phyloP scores from a whole-genome alignment of 2,113 vertebrate species.

The Furnarius figulus region DNA sequence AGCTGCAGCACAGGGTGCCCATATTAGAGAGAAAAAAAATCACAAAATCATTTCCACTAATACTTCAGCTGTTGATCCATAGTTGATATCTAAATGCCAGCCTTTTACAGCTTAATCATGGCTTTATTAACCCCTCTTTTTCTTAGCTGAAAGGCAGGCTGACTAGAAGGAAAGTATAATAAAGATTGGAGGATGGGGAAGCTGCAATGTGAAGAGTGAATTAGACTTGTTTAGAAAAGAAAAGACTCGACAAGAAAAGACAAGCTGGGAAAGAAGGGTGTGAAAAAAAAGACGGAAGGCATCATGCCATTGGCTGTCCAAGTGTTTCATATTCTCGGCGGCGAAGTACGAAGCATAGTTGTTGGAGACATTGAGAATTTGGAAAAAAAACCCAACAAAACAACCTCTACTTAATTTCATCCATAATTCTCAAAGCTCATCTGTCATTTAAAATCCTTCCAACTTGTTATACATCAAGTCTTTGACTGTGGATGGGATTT shows the following conservation, averaged over 20 bases:
- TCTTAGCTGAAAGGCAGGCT: conserved; percentile 14
- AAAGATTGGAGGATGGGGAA: conserved; percentile 30
- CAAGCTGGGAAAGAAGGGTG: conserved; percentile 70
- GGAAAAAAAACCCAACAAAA: neutral
- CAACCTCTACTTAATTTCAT: neutral
- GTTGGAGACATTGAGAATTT: conserved; percentile 10
- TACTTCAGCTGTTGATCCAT: conserved; percentile 35
- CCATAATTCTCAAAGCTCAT: conserved; percentile 24
- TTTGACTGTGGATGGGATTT: neutral
- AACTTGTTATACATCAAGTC: neutral
- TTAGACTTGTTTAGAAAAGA: conserved; percentile 40
- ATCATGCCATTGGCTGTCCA: neutral
- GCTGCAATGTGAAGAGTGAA: conserved; percentile 20
- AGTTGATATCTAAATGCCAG: conserved; percentile 56
- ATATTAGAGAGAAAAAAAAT: neutral
- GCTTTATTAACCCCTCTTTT: conserved; percentile 61
- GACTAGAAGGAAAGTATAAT: conserved; percentile 10
- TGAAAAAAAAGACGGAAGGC: conserved; percentile 51
- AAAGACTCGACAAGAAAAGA: conserved; percentile 58
- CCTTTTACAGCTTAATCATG: conserved; percentile 59
- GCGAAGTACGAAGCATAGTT: neutral
- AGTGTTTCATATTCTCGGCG: conserved; percentile 40
- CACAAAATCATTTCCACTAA: conserved; percentile 3
- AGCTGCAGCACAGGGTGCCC: neutral
- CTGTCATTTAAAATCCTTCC: conserved; percentile 23